Evolutionary conservation across 2,113 vertebrate genomes (phyloP).

Genomic region (Chaetura pelagica): DNA sequence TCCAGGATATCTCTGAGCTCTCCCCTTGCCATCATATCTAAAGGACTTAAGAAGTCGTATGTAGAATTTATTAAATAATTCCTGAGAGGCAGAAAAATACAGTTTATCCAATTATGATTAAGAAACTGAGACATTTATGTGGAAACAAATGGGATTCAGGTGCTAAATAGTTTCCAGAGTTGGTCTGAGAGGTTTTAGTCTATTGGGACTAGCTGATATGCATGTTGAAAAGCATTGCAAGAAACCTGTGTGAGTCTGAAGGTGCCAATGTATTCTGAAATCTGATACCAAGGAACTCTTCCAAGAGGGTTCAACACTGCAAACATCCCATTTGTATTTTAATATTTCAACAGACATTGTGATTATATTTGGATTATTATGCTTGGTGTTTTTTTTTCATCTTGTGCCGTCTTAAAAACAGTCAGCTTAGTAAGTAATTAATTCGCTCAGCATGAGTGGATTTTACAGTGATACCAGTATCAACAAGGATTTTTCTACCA

Average conservation of each 20-base stretch:
- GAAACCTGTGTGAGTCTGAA: background rate
- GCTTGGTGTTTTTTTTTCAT: background rate
- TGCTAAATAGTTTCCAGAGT: conserved; percentile 24
- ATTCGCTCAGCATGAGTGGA: background rate
- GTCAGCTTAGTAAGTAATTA: background rate
- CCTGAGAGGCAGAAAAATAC: background rate
- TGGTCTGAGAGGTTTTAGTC: background rate
- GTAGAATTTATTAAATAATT: background rate
- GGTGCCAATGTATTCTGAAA: background rate
- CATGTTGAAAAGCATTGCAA: background rate
- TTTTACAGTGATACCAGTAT: conserved; percentile 7
- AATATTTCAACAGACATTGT: background rate
- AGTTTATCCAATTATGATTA: background rate
- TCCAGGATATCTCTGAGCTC: background rate
- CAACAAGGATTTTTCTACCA: conserved; percentile 10
- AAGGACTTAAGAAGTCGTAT: background rate
- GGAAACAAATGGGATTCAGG: conserved; percentile 18
- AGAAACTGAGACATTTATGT: background rate
- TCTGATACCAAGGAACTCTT: background rate
- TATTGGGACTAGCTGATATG: background rate
- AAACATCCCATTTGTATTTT: background rate
- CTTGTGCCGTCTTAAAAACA: background rate
- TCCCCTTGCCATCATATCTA: background rate
- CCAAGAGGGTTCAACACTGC: background rate
- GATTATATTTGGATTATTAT: background rate